These are phyloP conservation scores for Conus canariensis DNA, from an alignment of 2,888 invertebrate species.

Conservation along the genomic window DNA sequence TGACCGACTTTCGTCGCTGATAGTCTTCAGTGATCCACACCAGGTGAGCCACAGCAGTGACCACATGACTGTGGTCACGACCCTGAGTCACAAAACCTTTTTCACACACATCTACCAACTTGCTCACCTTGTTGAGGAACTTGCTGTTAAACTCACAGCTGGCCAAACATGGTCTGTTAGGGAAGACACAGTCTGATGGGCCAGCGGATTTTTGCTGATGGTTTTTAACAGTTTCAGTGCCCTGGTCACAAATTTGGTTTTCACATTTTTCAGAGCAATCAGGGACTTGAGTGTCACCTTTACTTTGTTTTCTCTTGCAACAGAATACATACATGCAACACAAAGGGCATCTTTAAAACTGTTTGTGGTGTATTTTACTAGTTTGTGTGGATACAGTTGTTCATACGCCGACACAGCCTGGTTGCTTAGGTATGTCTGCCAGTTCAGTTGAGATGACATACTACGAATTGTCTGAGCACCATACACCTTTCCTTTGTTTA, in stretches of 20 bases:
- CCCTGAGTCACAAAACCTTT: conserved; percentile 37
- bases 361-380: neutral
- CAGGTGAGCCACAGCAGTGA: conserved; percentile 22
- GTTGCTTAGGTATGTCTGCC: neutral
- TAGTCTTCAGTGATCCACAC: conserved; percentile 35
- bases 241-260: neutral
- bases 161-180: conserved; percentile 16
- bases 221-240: neutral
- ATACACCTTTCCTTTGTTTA: conserved; percentile 14
- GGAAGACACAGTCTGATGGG: conserved; percentile 5
- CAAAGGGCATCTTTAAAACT: conserved; percentile 27
- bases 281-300: conserved; percentile 24
- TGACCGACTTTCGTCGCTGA: neutral
- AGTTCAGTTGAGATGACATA: neutral
- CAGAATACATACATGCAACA: conserved; percentile 27
- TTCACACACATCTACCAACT: conserved; percentile 25
- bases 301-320: conserved; percentile 30
- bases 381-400: conserved; percentile 13
- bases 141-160: neutral
- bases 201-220: neutral
- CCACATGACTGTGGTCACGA: conserved; percentile 8
- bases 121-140: conserved; percentile 15
- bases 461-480: neutral
- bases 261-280: neutral
- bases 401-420: conserved; percentile 29